Conservation (phyloP, 2,113 vertebrate genomes). For the Pungitius pungitius region DNA sequence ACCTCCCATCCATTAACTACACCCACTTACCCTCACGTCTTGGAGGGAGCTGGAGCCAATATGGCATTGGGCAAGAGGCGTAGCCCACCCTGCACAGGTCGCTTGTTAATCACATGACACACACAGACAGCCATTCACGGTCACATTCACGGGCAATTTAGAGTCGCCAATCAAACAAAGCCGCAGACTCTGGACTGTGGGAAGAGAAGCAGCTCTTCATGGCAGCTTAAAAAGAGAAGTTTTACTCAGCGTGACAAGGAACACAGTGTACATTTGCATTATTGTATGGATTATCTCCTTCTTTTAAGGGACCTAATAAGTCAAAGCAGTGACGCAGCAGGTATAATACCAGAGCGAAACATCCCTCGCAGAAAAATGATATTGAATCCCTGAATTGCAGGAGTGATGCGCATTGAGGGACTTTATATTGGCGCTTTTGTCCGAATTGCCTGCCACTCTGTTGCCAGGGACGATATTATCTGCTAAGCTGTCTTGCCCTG, state of each 20-base stretch:
- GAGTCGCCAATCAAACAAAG: background rate
- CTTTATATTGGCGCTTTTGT: conserved; percentile 14
- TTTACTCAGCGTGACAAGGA: background rate
- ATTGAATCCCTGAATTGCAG: background rate
- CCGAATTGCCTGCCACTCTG: conserved; percentile 10
- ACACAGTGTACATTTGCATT: background rate
- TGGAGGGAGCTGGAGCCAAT: background rate
- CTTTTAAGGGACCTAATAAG: background rate
- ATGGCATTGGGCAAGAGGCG: background rate
- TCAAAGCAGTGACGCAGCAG: background rate
- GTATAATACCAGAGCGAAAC: background rate
- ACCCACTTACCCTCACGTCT: background rate
- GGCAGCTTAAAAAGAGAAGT: background rate
- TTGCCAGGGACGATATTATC: conserved; percentile 34
- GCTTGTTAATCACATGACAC: background rate
- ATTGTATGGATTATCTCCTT: background rate
- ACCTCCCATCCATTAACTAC: background rate
- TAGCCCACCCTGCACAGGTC: background rate
- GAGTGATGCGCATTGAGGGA: background rate
- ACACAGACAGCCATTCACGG: background rate
- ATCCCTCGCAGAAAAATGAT: background rate
- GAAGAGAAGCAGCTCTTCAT: background rate
- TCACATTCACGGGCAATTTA: conserved; percentile 1
- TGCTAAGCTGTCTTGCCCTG: conserved; percentile 26
- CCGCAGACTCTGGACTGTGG: background rate